Percentiles rank a stretch among this genome's conserved stretches.
These are phyloP conservation scores for Borostomias antarcticus DNA, from an alignment of 2,797 vertebrate species.

Conservation along the genomic window DNA sequence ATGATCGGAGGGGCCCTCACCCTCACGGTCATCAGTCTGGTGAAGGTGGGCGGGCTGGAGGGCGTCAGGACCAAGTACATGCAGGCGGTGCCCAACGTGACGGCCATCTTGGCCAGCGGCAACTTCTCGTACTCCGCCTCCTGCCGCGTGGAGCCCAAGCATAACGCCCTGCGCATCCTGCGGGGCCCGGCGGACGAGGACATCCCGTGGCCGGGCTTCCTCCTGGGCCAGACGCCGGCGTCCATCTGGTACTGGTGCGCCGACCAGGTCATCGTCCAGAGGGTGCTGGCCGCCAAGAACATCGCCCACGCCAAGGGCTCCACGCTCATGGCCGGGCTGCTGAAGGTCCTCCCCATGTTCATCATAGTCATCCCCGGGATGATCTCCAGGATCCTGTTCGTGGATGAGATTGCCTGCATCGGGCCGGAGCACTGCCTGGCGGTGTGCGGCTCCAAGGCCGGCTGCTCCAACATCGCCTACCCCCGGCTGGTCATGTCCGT, in stretches of 20 bases:
- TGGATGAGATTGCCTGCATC: constrained; percentile 92
- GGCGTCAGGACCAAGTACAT: constrained; percentile 94
- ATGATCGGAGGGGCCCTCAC: constrained; percentile 96
- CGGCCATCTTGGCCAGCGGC: constrained; percentile 84
- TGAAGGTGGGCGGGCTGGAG: constrained; percentile 92
- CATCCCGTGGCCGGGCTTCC: constrained; percentile 95
- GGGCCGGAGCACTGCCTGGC: constrained; percentile 96
- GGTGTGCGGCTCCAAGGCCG: constrained; percentile 93
- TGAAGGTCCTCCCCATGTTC: constrained; percentile 98
- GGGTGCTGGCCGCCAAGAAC: constrained; percentile 96
- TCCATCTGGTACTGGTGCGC: constrained; percentile 99
- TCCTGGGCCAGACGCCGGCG: constrained; percentile 95
- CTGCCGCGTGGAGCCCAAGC: constrained; percentile 89
- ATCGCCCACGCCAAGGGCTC: constrained; percentile 93
- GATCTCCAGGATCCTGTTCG: constrained; percentile 95
- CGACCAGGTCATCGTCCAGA: constrained; percentile 98
- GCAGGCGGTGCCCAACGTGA: constrained; percentile 90
- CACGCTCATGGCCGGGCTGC: constrained; percentile 95
- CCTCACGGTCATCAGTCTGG: constrained; percentile 88
- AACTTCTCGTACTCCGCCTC: constrained; percentile 87
- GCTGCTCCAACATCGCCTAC: constrained; percentile 98
- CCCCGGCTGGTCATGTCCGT: constrained; percentile 94
- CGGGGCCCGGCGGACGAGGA: constrained; percentile 92
- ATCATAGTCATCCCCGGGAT: constrained; percentile 98
- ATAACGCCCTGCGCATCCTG: constrained; percentile 87